Percentiles rank a stretch among this genome's conserved stretches.
These are phyloP conservation scores for Hirundichthys speculiger DNA, from an alignment of 2,113 vertebrate species.

Conservation along the genomic window DNA sequence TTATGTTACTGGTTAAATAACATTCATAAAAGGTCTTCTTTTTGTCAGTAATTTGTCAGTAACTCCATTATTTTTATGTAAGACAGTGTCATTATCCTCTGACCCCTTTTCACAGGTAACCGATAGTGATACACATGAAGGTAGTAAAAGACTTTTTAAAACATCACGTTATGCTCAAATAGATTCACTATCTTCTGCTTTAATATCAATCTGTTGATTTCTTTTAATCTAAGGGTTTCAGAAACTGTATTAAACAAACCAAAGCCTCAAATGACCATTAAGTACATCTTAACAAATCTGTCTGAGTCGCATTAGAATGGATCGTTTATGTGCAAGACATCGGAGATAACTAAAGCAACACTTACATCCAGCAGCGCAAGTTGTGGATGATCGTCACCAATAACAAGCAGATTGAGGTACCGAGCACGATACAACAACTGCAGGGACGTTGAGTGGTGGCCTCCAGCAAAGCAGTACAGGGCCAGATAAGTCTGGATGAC, in stretches of 20 bases:
- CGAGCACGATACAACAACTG: conserved; percentile 91
- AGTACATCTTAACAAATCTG: neutral
- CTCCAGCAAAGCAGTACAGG: conserved; percentile 94
- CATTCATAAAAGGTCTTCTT: no score
- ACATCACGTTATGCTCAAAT: no score
- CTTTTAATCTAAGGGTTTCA: no score
- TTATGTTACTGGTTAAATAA: no score
- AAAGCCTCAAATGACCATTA: neutral
- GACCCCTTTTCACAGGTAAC: no score
- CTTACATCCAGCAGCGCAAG: conserved; percentile 91
- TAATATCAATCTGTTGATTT: no score
- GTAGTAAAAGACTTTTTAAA: no score
- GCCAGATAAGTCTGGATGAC: conserved; percentile 87
- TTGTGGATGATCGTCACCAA: conserved; percentile 93
- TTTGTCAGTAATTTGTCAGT: no score
- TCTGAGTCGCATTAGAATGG: neutral
- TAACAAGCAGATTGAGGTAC: conserved; percentile 92
- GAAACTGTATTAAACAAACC: neutral
- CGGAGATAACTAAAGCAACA: neutral
- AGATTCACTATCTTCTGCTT: no score
- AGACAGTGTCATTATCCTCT: no score
- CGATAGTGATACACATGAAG: no score
- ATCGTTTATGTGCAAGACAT: neutral
- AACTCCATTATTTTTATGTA: no score
- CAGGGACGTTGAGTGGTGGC: conserved; percentile 84